These are phyloP conservation scores for Carabus problematicus DNA, from an alignment of 2,888 invertebrate genomes.

Conservation along the genomic window DNA sequence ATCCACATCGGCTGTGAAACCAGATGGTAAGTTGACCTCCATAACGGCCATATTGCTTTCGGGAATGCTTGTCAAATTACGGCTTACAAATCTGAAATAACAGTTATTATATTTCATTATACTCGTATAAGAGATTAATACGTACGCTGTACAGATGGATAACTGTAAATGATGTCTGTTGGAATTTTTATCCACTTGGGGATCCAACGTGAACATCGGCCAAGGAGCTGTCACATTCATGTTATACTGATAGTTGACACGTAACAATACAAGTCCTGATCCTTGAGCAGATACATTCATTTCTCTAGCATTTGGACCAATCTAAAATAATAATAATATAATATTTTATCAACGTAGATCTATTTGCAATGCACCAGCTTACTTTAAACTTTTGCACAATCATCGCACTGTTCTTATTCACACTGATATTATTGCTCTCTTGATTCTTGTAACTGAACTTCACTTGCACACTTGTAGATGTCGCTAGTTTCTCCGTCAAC, in stretches of 20 bases:
- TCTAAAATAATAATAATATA: conserved; percentile 51
- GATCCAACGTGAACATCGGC: conserved; percentile 86
- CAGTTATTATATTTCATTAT: conserved; percentile 24
- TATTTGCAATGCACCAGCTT: conserved; percentile 44
- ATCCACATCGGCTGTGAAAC: conserved; percentile 83
- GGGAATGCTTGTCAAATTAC: conserved; percentile 66
- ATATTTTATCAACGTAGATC: background rate
- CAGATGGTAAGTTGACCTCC: conserved; percentile 88
- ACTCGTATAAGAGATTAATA: conserved; percentile 22
- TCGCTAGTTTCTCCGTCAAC: conserved; percentile 67
- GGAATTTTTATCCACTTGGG: conserved; percentile 83
- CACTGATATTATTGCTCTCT: conserved; percentile 67
- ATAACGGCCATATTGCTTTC: conserved; percentile 90
- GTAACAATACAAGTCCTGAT: conserved; percentile 78
- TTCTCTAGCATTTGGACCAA: conserved; percentile 65
- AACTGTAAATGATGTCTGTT: conserved; percentile 78
- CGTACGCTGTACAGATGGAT: conserved; percentile 81
- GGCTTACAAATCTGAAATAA: conserved; percentile 68
- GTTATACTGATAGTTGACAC: conserved; percentile 81
- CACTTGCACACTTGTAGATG: conserved; percentile 58
- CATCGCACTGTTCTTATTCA: conserved; percentile 79
- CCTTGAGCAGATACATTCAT: conserved; percentile 81
- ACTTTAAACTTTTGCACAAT: conserved; percentile 83
- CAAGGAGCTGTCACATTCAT: conserved; percentile 87
- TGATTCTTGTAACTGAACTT: conserved; percentile 56